These are phyloP conservation scores for Cyclophora albipunctata DNA, from an alignment of 2,888 invertebrate species.

Conservation along the genomic window DNA sequence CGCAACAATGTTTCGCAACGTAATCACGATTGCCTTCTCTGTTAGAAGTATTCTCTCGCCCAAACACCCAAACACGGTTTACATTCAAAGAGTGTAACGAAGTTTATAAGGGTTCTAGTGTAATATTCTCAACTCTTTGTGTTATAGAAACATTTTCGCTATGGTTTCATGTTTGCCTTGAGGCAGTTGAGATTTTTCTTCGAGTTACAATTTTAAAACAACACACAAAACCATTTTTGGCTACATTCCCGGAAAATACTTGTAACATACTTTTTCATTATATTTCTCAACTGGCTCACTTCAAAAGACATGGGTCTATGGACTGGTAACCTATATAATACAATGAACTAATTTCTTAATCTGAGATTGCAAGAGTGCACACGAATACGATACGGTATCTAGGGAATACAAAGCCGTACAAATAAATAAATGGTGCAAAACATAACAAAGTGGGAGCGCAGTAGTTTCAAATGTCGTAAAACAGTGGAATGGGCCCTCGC, in stretches of 20 bases:
- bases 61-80: constrained; percentile 25
- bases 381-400: neutral
- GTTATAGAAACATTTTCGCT: neutral
- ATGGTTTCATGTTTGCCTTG: neutral
- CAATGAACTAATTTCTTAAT: neutral
- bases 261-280: neutral
- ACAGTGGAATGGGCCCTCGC: constrained; percentile 5
- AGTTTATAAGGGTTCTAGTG: constrained; percentile 12
- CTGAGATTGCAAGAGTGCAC: neutral
- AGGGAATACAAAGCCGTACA: neutral
- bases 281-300: neutral
- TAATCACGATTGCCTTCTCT: constrained; percentile 26
- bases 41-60: constrained; percentile 32
- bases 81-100: constrained; percentile 13
- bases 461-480: constrained; percentile 15
- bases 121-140: neutral
- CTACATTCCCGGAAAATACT: neutral
- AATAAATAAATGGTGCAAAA: constrained; percentile 10
- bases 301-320: neutral
- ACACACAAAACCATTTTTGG: neutral
- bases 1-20: constrained; percentile 4
- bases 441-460: constrained; percentile 7
- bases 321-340: neutral
- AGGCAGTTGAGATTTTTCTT: neutral
- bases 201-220: no score